A percentile compares a stretch with the other conserved stretches of the same genome.
phyloP scores from a whole-genome alignment of 2,113 vertebrate genomes.

The Antechinus flavipes region DNA sequence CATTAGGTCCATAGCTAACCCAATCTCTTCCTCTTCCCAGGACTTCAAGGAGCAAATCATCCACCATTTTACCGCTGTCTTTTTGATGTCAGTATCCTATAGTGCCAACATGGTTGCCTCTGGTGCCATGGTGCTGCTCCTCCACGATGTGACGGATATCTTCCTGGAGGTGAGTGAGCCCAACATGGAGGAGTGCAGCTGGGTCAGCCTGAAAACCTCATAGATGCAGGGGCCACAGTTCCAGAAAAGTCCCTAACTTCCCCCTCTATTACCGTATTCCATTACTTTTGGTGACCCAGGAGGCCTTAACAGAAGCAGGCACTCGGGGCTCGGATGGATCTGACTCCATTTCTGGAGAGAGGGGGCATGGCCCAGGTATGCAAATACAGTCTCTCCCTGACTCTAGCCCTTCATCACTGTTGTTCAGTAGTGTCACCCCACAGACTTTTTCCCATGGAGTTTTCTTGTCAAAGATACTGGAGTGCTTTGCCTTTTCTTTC shows the following conservation, averaged over 20 bases:
- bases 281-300: not conserved
- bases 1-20: not conserved
- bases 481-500: not conserved
- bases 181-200: not conserved
- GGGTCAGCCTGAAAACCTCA: not conserved
- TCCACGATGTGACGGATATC: slow-evolving; percentile 92
- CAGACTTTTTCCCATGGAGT: not conserved
- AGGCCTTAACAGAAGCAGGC: not conserved
- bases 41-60: slow-evolving; percentile 91
- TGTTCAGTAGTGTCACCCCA: not conserved
- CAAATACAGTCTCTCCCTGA: not conserved
- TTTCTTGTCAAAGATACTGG: not conserved
- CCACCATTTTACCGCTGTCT: slow-evolving; percentile 77
- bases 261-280: not conserved
- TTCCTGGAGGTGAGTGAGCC: slow-evolving; percentile 88
- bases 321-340: not conserved
- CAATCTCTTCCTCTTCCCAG: slow-evolving; percentile 74
- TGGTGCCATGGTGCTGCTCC: slow-evolving; percentile 90
- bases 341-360: not conserved
- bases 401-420: not conserved
- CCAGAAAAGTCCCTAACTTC: not conserved
- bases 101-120: slow-evolving; percentile 91
- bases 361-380: not conserved
- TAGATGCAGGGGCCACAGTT: not conserved
- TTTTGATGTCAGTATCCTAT: slow-evolving; percentile 92